These are phyloP conservation scores for Anolis sagrei DNA, from an alignment of 2,113 vertebrate species.

Conservation along the genomic window DNA sequence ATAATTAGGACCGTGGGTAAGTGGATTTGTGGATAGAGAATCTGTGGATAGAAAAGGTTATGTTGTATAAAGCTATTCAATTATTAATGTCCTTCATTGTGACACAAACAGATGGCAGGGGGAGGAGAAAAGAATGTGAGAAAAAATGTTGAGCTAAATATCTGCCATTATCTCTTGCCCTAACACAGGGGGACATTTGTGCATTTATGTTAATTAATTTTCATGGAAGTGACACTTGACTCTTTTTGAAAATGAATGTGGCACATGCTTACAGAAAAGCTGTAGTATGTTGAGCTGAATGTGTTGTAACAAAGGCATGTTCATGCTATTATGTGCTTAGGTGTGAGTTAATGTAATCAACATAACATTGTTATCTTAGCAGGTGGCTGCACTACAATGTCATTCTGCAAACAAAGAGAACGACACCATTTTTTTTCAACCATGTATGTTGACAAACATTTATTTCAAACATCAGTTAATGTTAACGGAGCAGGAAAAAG, in stretches of 20 bases:
- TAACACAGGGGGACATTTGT: not conserved
- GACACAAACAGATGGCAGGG: too few relatives aligned
- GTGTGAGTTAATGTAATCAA: constrained; percentile 24
- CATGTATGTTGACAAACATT: not conserved
- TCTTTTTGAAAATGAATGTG: not conserved
- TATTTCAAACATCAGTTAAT: not conserved
- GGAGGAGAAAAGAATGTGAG: too few relatives aligned
- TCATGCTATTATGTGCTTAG: constrained; percentile 8
- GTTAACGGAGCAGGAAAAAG: not conserved
- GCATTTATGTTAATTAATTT: not conserved
- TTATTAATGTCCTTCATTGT: not conserved
- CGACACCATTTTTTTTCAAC: not conserved
- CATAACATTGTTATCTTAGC: not conserved
- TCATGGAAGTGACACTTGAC: not conserved
- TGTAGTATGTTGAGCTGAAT: not conserved
- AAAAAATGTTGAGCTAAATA: not conserved
- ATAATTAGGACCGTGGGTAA: too few relatives aligned
- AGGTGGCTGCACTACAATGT: not conserved
- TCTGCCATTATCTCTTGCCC: not conserved
- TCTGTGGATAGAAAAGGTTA: too few relatives aligned
- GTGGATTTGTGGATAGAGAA: too few relatives aligned
- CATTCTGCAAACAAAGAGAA: constrained; percentile 17
- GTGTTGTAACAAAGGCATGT: constrained; percentile 13
- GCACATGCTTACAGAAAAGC: not conserved
- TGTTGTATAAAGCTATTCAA: not conserved